Evolutionary conservation across 2,113 vertebrate species (phyloP).

Genomic region (Mobula birostris): DNA sequence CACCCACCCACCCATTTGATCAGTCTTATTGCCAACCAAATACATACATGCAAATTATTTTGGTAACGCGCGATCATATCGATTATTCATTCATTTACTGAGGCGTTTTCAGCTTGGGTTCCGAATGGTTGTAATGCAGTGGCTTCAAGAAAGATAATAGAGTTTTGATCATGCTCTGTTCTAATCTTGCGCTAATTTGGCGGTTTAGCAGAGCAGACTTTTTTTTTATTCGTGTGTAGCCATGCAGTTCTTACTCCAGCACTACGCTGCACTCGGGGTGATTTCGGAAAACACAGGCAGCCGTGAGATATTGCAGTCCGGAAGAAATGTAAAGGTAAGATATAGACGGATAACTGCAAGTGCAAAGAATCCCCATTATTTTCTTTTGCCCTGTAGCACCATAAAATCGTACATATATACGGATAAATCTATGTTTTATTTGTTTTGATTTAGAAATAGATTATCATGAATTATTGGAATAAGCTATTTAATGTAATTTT

Average conservation of each 20-base stretch:
- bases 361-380: neutral
- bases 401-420: neutral
- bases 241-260: constrained; percentile 83
- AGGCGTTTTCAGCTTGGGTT: neutral
- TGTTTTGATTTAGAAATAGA: too few relatives aligned
- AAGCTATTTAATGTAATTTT: neutral
- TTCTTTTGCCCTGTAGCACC: neutral
- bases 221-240: constrained; percentile 85
- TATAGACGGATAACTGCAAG: neutral
- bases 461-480: neutral
- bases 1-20: neutral
- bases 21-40: neutral
- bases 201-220: constrained; percentile 86
- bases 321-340: neutral
- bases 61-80: neutral
- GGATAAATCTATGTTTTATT: neutral
- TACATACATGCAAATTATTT: neutral
- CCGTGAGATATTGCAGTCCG: neutral
- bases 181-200: constrained; percentile 76
- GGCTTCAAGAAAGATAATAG: neutral
- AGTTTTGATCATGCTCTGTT: constrained; percentile 45
- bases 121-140: neutral
- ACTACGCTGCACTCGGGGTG: constrained; percentile 52
- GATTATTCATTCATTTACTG: neutral
- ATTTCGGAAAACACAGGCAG: neutral